Base-by-base conservation (phyloP, 2,888 invertebrate genomes). In the Odontomyia ornata region DNA sequence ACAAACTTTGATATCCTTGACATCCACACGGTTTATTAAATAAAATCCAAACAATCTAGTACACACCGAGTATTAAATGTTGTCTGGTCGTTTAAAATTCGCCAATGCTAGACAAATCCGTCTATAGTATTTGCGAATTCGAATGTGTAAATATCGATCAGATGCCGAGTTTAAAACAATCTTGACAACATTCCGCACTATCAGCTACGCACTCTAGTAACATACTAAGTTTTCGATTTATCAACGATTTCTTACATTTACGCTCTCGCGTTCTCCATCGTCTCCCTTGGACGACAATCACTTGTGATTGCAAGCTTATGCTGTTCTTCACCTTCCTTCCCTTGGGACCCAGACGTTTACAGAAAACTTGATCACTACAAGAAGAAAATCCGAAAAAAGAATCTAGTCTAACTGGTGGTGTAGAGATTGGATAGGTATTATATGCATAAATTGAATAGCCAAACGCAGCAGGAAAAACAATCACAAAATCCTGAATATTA, bases 371-470 rank as follows among this genome's bases (percentile, higher is more conserved):
- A 65, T 36, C 65, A 21, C 28, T 18, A 28, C 9, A 65, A 18
- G 65, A 65, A 65, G n/a, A n/a, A 62, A 62, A 15, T 27, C 27
- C 2, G 27, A 36, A 36, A 36, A 3, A 36, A 36, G 36, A 65
- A 65, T 65, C 65, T 65, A 18, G 65, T 65, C 65, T 65, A 36
- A 65, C 65, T 65, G 65, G 36, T 65, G 65, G 65, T 4, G 11
- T 65, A 4, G 65, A 65, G 30, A 4, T n/a, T n/a, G 4, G 25
- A 65, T 65, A 30, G 64, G 3, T 36, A 36, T 36, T 5, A 36
- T 36, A 36, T 36, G 36, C 36, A 36, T 36, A 36, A 36, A 36
- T 36, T 3, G 5, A 5, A 36, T 36, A 36, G 9, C 9, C 36
- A 36, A 36, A 36, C 36, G 36, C 36, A 36, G 9, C 36, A 36